Conservation (phyloP, 2,113 vertebrate species). For the Tamias sibiricus region DNA sequence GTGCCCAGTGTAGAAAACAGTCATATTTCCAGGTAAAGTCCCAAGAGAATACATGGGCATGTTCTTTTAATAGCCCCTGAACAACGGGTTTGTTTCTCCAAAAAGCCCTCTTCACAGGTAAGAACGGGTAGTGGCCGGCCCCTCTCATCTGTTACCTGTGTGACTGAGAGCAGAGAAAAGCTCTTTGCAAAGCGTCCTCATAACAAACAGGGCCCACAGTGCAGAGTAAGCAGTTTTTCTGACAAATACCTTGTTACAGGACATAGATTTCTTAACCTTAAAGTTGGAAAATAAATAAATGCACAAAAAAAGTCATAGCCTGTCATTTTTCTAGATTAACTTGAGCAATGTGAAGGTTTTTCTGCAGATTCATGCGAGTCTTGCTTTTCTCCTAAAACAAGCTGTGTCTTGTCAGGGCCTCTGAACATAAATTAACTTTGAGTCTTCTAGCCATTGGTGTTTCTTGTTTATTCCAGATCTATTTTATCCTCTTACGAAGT, state of each 20-base stretch:
- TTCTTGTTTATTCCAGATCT: not conserved
- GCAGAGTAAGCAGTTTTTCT: not conserved
- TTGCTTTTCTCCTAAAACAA: not conserved
- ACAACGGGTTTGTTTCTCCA: conserved; percentile 51
- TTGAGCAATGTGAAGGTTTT: not conserved
- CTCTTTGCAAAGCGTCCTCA: not conserved
- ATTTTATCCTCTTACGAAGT: not conserved
- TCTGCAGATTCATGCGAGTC: not conserved
- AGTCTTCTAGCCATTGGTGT: not conserved
- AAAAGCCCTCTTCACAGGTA: not conserved
- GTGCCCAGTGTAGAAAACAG: not conserved
- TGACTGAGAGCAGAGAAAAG: not conserved
- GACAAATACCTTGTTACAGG: not conserved
- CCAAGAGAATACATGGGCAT: not conserved
- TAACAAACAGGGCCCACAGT: not conserved
- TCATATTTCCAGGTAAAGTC: not conserved
- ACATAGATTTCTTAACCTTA: not conserved
- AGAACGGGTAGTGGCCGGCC: not conserved
- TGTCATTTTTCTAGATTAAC: conserved; percentile 23
- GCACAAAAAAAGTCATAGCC: not conserved
- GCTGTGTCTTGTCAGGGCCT: not conserved
- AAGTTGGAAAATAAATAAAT: not conserved
- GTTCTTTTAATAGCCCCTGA: not conserved
- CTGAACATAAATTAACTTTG: not conserved
- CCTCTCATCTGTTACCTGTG: not conserved